Conservation (phyloP, 2,797 vertebrate species). For the Phyllotis vaccarum region DNA sequence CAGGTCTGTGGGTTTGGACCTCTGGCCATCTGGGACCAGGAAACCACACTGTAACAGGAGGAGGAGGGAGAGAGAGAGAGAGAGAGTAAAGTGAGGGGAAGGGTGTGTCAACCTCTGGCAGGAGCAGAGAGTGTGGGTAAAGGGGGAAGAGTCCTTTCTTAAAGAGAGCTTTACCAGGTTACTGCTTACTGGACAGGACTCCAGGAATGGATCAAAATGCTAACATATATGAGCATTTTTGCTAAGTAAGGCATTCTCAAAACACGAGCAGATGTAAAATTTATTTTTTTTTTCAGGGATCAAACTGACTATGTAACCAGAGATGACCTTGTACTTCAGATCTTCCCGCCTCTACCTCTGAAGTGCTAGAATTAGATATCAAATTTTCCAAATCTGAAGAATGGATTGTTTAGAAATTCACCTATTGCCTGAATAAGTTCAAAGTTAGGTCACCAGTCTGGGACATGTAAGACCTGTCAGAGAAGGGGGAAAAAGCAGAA, state of each 20-base stretch:
- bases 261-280: background rate
- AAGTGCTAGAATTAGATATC: background rate
- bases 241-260: background rate
- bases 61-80: too few species aligned
- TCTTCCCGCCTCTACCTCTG: background rate
- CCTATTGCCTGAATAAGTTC: background rate
- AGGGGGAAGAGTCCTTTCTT: too few species aligned
- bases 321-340: background rate
- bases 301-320: background rate
- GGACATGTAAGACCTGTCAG: background rate
- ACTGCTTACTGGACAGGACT: too few species aligned
- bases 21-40: too few species aligned
- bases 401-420: background rate
- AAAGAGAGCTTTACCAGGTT: too few species aligned
- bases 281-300: background rate
- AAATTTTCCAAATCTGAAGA: background rate
- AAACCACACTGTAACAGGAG: too few species aligned
- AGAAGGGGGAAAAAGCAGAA: background rate
- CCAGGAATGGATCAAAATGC: too few species aligned
- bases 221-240: background rate
- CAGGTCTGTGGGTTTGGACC: too few species aligned
- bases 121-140: too few species aligned
- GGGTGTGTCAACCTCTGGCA: too few species aligned
- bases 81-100: too few species aligned
- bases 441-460: background rate